phyloP scores from a whole-genome alignment of 2,113 vertebrate genomes.

The Arothron firmamentum region DNA sequence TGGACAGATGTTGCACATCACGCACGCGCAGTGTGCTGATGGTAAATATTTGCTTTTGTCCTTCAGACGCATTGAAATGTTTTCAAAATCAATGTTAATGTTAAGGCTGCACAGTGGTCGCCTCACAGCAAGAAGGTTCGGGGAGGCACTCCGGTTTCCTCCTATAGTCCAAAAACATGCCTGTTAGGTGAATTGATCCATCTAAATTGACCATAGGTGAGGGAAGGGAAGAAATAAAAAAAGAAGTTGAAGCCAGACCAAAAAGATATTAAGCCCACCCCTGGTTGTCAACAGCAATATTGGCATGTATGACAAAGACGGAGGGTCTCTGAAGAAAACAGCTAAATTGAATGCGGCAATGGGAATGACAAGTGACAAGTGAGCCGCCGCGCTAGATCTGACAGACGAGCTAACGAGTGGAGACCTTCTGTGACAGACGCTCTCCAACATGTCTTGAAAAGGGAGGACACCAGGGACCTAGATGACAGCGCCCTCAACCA shows the following conservation, averaged over 20 bases:
- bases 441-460: conserved; percentile 54
- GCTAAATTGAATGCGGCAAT: conserved; percentile 54
- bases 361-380: conserved; percentile 70
- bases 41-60: too few relatives aligned
- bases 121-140: too few relatives aligned
- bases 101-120: too few relatives aligned
- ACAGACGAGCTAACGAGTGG: conserved; percentile 68
- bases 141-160: too few relatives aligned
- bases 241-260: conserved; percentile 17
- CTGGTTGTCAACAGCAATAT: conserved; percentile 69
- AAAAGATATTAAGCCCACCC: conserved; percentile 31
- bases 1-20: too few relatives aligned
- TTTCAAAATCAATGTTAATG: too few relatives aligned
- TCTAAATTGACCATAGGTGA: too few relatives aligned
- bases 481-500: conserved; percentile 38
- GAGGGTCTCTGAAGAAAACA: conserved; percentile 59
- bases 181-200: too few relatives aligned
- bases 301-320: conserved; percentile 63
- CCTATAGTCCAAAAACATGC: too few relatives aligned
- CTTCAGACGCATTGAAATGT: too few relatives aligned
- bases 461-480: conserved; percentile 33
- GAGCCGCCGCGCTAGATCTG: conserved; percentile 56
- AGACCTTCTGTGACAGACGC: conserved; percentile 68
- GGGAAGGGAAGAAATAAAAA: conserved; percentile 12
- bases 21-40: too few relatives aligned